Evolutionary conservation across 2,797 vertebrate genomes (phyloP), one percentile per base, ranked within the genome.

Genomic region (Echeneis naucrates): DNA sequence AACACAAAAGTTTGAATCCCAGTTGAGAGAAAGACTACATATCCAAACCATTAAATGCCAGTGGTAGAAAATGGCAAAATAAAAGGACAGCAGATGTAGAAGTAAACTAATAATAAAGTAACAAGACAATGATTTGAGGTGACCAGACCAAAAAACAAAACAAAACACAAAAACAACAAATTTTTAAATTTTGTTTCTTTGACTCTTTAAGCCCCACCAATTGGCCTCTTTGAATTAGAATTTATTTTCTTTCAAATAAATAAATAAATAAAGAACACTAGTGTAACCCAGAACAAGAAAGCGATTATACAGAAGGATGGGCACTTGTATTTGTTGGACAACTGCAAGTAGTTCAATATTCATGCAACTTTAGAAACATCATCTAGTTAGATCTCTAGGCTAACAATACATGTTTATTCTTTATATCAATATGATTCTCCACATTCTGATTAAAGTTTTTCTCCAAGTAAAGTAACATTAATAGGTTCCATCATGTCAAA

Each of bases 301-400:
- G 93, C 92, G 95, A 94, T 93, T 85, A 90, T 89, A 92, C 85
- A 92, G 91, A 93, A 94, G 94, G 92, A 96, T 95, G 93, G 93
- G 92, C 84, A 88, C 92, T 94, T 91, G 93, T 95, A 94, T 94
- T 95, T 93, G 94, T 95, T 86, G 93, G 94, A 95, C 94, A 95
- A 91, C 93, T 87, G 95, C 95, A 94, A 95, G 95, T 95, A 95
- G 93, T 96, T 96, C 96, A 97, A 96, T 96, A 96, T 95, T 96
- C 96, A 97, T 98, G 97, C 96, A 95, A 96, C 95, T 96, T 92
- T 95, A 96, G 95, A 95, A 98, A 97, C 94, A 97, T 95, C 94
- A n/a, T 97, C 95, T 94, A 94, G 94, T 94, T 95, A 95, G 95
- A 96, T 96, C 94, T 96, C 96, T 96, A 96, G 95, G 94, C 96